Conservation (phyloP, 2,113 vertebrate species). For the Synodontis membranacea region DNA sequence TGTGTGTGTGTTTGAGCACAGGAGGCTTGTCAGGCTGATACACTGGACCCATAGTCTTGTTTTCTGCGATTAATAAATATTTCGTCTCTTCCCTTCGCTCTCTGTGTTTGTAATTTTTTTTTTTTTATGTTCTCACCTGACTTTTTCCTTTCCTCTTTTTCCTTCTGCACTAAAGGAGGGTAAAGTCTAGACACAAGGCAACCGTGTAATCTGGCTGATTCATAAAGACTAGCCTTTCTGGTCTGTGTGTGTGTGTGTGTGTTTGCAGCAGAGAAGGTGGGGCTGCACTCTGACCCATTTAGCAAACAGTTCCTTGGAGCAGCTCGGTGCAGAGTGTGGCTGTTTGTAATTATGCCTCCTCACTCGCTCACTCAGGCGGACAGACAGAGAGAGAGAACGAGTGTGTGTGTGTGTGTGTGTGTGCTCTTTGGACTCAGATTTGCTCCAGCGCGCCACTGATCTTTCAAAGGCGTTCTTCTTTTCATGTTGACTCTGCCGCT, state of each 20-base stretch:
- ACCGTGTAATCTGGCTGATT: constrained; percentile 52
- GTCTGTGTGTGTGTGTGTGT: constrained; percentile 33
- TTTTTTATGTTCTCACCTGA: constrained; percentile 4
- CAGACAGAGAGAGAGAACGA: background rate
- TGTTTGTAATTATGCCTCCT: constrained; percentile 60
- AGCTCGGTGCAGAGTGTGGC: constrained; percentile 46
- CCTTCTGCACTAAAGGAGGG: constrained; percentile 18
- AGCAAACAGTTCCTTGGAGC: constrained; percentile 50
- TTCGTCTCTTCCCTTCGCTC: constrained; percentile 40
- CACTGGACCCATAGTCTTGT: background rate
- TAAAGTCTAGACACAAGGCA: constrained; percentile 39
- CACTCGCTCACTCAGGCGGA: background rate
- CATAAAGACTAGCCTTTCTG: constrained; percentile 34
- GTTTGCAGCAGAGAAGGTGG: constrained; percentile 39
- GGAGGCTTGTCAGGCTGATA: background rate
- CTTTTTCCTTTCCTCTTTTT: background rate
- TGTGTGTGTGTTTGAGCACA: background rate
- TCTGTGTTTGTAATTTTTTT: constrained; percentile 33
- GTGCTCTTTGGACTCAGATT: constrained; percentile 26
- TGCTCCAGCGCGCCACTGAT: background rate
- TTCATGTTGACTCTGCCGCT: constrained; percentile 26
- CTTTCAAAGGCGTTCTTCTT: constrained; percentile 15
- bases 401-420: background rate
- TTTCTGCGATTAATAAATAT: background rate
- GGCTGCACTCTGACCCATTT: constrained; percentile 65